These are phyloP conservation scores for Noctua janthe DNA, from an alignment of 2,888 invertebrate species.

Conservation along the genomic window DNA sequence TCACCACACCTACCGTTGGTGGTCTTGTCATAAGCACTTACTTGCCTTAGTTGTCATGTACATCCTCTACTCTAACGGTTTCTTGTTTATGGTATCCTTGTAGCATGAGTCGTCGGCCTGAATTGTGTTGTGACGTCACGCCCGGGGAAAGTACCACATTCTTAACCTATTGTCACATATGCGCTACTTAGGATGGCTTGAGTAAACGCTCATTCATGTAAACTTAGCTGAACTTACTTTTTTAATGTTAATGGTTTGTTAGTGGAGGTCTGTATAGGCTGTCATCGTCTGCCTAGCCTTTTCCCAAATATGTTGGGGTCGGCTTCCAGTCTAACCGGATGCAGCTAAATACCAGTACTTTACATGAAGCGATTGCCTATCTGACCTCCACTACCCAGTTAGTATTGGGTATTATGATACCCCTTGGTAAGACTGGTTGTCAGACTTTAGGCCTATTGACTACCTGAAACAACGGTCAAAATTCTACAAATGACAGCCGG, in stretches of 20 bases:
- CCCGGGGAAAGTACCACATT: slow-evolving; percentile 81
- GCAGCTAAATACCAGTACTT: too few relatives aligned
- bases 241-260: not conserved
- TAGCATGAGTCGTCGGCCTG: slow-evolving; percentile 65
- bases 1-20: not conserved
- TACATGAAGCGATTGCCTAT: too few relatives aligned
- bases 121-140: slow-evolving; percentile 75
- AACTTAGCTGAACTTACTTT: slow-evolving; percentile 5
- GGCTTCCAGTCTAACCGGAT: too few relatives aligned
- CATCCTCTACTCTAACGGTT: slow-evolving; percentile 60
- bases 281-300: too few relatives aligned
- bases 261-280: too few relatives aligned
- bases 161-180: slow-evolving; percentile 65
- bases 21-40: not conserved
- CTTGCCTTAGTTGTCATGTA: slow-evolving; percentile 29
- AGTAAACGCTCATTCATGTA: slow-evolving; percentile 34
- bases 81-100: slow-evolving; percentile 64
- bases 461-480: too few relatives aligned
- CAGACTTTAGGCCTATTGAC: too few relatives aligned
- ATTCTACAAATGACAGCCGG: too few relatives aligned
- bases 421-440: too few relatives aligned
- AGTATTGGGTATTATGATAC: too few relatives aligned
- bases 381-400: too few relatives aligned
- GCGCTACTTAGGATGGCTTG: slow-evolving; percentile 55
- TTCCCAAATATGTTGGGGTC: too few relatives aligned